Percentiles rank a stretch among this genome's conserved stretches.
phyloP scores from a whole-genome alignment of 2,797 vertebrate genomes.

The Dicrostonyx torquatus region DNA sequence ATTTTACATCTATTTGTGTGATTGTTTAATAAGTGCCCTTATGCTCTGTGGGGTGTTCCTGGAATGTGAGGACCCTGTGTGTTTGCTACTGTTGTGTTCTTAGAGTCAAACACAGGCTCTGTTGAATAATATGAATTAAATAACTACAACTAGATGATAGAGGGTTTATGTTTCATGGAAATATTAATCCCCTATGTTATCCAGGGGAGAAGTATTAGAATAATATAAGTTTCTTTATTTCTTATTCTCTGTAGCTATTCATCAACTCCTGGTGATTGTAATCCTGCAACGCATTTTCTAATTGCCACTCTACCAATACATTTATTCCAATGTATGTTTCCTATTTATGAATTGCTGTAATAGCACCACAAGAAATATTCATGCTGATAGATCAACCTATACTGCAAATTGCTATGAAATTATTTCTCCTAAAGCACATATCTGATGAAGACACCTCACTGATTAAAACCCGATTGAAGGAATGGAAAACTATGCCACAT shows the following conservation, averaged over 20 bases:
- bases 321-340: not conserved
- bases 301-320: not conserved
- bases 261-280: not conserved
- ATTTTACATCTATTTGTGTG: not conserved
- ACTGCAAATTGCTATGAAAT: conserved; percentile 18
- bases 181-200: not conserved
- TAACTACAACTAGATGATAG: not conserved
- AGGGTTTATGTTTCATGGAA: not conserved
- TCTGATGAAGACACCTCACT: not conserved
- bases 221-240: conserved; percentile 2
- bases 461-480: conserved; percentile 6
- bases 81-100: not conserved
- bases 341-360: not conserved
- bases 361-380: not conserved
- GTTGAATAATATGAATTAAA: conserved; percentile 1
- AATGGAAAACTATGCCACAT: not conserved
- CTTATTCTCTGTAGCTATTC: not conserved
- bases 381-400: not conserved
- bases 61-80: not conserved
- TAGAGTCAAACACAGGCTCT: not conserved
- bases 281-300: not conserved
- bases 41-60: not conserved
- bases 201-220: not conserved
- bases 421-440: conserved; percentile 8
- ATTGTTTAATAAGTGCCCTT: conserved; percentile 25